Base-by-base conservation (phyloP, 2,888 invertebrate species). In the Pseudoips prasinana region DNA sequence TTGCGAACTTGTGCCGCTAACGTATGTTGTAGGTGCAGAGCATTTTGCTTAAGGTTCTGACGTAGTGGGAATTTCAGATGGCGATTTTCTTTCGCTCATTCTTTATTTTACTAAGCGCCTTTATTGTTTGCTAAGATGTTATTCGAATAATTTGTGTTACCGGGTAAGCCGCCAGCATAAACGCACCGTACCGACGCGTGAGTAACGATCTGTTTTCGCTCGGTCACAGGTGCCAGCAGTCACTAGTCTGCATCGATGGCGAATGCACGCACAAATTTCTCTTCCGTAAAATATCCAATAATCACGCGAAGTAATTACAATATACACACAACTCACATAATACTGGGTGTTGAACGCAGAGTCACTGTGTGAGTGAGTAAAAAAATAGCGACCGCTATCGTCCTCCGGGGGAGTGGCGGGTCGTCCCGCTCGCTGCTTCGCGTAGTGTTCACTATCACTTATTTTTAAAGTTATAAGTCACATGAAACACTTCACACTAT, bases 1-100 rank as follows among this genome's bases (percentile, higher is more conserved):
- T 17, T 32, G 32, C 6, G 32, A 32, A 14, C 26, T 22, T 1
- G 14, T 7, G 6, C 32, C 26, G 11, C 25, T 26, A 22, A 32
- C 22, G 22, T 25, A 22, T 7, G 10, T 25, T 11, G 19, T 25
- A 7, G 31, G 11, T 11, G 20, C n/a, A 10, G 28, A 19, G 19
- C 27, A 27, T 27, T 8, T 28, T 10, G 28, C 8, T 11, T 22
- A 10, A 10, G 6, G n/a, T 3, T 24, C 10, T 1, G 7, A 28
- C n/a, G 8, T 11, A 1, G 22, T 1, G 1, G 9, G 20, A 22
- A 10, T 22, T n/a, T 1, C n/a, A 7, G 20, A 7, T 28, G 28
- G 28, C 7, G 28, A 28, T 3, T 22, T 10, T 7, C 2, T 28
- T 7, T 22, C 28, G 22, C 10, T 28, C 28, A 28, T 28, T 28